Conservation (phyloP, 2,797 vertebrate genomes). For the Hypotaenidia okinawae region DNA sequence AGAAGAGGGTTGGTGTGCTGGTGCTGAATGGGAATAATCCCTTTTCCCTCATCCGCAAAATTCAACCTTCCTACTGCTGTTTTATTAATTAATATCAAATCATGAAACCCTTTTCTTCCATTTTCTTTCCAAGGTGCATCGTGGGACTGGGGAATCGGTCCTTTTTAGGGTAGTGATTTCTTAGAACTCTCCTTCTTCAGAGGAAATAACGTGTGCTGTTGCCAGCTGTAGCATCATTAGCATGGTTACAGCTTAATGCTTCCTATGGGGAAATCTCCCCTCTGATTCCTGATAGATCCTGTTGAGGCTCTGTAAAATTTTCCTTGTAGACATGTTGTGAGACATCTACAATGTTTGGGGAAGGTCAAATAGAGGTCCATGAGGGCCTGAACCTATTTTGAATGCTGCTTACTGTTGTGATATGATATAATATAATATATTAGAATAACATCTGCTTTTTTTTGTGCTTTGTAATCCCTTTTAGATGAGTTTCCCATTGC, state of each 20-base stretch:
- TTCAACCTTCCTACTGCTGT: neutral
- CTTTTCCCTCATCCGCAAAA: neutral
- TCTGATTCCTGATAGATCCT: neutral
- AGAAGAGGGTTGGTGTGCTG: neutral
- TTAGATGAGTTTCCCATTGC: neutral
- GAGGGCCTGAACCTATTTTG: neutral
- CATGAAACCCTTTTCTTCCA: neutral
- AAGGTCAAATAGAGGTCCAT: neutral
- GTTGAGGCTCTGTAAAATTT: neutral
- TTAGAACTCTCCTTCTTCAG: neutral
- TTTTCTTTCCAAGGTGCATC: neutral
- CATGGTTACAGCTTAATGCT: neutral
- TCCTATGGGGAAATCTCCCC: neutral
- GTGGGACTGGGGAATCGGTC: neutral
- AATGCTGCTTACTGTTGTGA: neutral
- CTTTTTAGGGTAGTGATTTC: neutral
- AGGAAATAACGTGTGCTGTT: neutral
- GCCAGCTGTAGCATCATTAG: neutral
- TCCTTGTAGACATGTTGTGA: neutral
- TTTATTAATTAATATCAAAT: neutral
- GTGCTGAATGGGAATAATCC: neutral
- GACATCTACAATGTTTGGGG: neutral
- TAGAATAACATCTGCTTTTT: neutral
- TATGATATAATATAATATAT: neutral
- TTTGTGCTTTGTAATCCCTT: neutral